Percentiles rank a stretch among this genome's conserved stretches.
Conservation (phyloP, 2,888 invertebrate species). For the Idaea dimidiata region DNA sequence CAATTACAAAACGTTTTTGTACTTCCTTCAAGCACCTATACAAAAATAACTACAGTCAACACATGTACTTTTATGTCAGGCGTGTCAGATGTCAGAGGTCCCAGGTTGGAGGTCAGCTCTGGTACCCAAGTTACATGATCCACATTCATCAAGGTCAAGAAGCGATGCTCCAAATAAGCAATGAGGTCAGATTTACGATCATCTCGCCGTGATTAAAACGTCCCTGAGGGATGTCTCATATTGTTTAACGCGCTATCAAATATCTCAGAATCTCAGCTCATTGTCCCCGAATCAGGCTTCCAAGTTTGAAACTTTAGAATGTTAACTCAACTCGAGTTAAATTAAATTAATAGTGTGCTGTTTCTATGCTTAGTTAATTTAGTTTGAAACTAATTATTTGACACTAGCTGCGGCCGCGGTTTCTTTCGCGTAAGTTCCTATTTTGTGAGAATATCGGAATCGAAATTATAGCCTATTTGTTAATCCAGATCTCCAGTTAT, state of each 20-base stretch:
- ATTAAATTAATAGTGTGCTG: constrained; percentile 16
- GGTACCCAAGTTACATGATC: neutral
- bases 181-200: constrained; percentile 3
- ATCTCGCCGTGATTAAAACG: constrained; percentile 11
- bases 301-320: constrained; percentile 15
- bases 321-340: constrained; percentile 17
- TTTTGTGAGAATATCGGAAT: too few species aligned
- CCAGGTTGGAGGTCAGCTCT: neutral
- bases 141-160: constrained; percentile 5
- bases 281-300: constrained; percentile 12
- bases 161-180: neutral
- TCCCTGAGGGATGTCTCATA: constrained; percentile 6
- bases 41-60: too few species aligned
- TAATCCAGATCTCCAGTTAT: too few species aligned
- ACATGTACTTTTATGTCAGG: neutral
- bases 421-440: too few species aligned
- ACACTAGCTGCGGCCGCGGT: neutral
- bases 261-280: constrained; percentile 13
- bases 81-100: neutral
- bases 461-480: too few species aligned
- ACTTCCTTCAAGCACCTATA: too few species aligned
- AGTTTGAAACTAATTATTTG: neutral
- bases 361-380: neutral
- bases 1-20: too few species aligned
- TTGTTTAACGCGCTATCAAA: constrained; percentile 9